Percentiles rank a stretch among this genome's conserved stretches.
Evolutionary conservation across 2,113 vertebrate species (phyloP).

Genomic region (Sturnira hondurensis): DNA sequence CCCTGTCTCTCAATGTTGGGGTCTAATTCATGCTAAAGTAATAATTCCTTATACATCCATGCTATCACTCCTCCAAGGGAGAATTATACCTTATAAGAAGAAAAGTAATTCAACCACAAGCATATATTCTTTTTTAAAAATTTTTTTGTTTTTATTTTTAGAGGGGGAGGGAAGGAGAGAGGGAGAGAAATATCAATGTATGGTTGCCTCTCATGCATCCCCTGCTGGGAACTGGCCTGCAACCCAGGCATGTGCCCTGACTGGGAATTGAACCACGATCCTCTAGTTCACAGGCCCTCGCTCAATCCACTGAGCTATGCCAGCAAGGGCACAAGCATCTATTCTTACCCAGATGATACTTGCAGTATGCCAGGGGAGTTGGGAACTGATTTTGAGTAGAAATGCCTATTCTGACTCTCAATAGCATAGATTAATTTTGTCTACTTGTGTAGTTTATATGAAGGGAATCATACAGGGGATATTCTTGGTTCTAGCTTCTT

Average conservation of each 20-base stretch:
- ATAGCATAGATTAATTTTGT: not conserved
- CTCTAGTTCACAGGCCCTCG: too few relatives aligned
- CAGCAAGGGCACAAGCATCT: not conserved
- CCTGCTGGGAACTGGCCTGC: too few relatives aligned
- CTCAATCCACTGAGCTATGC: too few relatives aligned
- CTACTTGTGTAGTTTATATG: not conserved
- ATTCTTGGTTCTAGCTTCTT: not conserved
- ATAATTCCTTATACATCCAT: not conserved
- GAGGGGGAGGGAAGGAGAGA: too few relatives aligned
- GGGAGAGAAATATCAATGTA: too few relatives aligned
- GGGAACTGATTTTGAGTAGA: not conserved
- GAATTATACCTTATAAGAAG: not conserved
- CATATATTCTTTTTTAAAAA: not conserved
- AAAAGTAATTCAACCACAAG: not conserved
- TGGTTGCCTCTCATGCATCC: too few relatives aligned
- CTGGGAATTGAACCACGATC: too few relatives aligned
- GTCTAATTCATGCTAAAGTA: not conserved
- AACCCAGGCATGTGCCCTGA: too few relatives aligned
- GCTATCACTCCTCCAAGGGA: not conserved
- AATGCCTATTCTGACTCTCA: not conserved
- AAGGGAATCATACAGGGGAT: not conserved
- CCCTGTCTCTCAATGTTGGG: not conserved
- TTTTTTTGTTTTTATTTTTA: too few relatives aligned
- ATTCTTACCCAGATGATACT: not conserved
- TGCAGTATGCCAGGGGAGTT: not conserved